Percentiles rank a stretch among this genome's conserved stretches.
Evolutionary conservation across 2,888 invertebrate genomes (phyloP).

Genomic region (Phalera bucephala): DNA sequence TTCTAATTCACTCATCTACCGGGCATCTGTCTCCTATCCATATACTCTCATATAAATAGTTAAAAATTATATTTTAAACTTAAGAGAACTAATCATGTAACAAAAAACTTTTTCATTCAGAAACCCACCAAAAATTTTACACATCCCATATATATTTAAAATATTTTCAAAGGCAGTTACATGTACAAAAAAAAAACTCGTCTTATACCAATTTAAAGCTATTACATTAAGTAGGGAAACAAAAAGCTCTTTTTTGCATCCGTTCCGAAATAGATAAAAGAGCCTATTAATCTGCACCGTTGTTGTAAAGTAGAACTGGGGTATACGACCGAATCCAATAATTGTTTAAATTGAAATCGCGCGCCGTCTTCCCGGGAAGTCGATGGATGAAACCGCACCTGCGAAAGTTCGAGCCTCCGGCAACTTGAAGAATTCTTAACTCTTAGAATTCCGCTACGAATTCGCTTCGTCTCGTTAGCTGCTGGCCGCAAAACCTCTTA

Average conservation of each 20-base stretch:
- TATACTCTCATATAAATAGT: no score
- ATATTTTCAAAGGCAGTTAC: no score
- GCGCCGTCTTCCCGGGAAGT: conserved; percentile 35
- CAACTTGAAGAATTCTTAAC: conserved; percentile 55
- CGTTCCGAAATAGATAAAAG: conserved; percentile 1
- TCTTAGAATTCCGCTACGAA: conserved; percentile 63
- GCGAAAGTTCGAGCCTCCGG: conserved; percentile 51
- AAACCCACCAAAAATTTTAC: no score
- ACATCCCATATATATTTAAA: no score
- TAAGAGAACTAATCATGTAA: no score
- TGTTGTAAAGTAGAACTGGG: conserved; percentile 14
- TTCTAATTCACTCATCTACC: no score
- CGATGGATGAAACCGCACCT: conserved; percentile 51
- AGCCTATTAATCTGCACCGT: conserved; percentile 18
- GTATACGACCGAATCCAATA: conserved; percentile 36
- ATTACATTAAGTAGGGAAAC: background rate
- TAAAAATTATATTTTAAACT: no score
- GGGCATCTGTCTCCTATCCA: no score
- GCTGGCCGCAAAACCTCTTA: conserved; percentile 69
- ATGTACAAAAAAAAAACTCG: no score
- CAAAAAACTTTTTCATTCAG: no score
- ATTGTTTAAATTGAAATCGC: conserved; percentile 58
- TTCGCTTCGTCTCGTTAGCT: conserved; percentile 73
- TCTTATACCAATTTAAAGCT: background rate
- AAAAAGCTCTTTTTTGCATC: conserved; percentile 1